These are phyloP conservation scores for Lepidurus apus DNA, from an alignment of 1,140 invertebrate species.

Conservation along the genomic window DNA sequence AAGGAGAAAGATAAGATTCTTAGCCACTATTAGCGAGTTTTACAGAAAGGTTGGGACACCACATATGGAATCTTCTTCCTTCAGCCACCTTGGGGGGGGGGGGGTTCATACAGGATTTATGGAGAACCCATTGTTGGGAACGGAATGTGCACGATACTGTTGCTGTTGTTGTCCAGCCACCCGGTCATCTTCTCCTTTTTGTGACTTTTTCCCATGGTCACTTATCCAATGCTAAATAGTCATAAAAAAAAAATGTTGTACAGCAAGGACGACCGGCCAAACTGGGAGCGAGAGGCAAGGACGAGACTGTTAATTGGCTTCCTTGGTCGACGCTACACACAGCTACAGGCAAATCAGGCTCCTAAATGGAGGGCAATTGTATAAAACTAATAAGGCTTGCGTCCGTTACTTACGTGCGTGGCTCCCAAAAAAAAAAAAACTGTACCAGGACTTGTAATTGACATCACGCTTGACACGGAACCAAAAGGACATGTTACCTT, in stretches of 20 bases:
- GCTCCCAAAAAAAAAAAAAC: background rate
- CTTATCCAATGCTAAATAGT: background rate
- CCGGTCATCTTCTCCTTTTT: background rate
- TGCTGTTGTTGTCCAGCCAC: background rate
- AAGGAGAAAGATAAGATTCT: too few relatives aligned
- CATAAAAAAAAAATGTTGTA: background rate
- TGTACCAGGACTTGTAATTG: background rate
- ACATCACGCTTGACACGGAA: background rate
- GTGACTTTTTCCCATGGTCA: background rate
- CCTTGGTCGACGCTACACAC: background rate
- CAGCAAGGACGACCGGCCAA: background rate
- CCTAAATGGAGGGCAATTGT: background rate
- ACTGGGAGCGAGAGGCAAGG: background rate
- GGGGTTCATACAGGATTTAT: too few relatives aligned
- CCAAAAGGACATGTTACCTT: background rate
- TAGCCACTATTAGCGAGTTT: too few relatives aligned
- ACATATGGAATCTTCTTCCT: too few relatives aligned
- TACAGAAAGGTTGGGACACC: too few relatives aligned
- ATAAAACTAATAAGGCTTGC: background rate
- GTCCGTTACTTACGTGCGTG: background rate
- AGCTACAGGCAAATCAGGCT: background rate
- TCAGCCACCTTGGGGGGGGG: too few relatives aligned
- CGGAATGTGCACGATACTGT: background rate
- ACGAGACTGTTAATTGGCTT: constrained; percentile 8
- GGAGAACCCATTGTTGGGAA: too few relatives aligned